Evolutionary conservation across 2,888 invertebrate species (phyloP), one percentile per base, ranked within the genome.

Genomic region (Apodemia duryi): DNA sequence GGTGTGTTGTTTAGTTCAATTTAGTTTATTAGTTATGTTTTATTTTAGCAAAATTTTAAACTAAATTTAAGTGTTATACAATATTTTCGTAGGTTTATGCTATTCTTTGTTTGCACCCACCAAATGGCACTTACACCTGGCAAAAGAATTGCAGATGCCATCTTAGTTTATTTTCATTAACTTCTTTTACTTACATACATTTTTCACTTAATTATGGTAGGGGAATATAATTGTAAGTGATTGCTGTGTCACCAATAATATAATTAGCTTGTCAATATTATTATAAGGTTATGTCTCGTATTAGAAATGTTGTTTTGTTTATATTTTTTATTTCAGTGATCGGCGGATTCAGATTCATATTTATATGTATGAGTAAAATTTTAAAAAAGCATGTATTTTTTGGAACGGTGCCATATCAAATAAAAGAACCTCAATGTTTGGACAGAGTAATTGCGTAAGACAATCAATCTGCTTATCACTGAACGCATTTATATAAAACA

Each of bases 11-110:
- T 91, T 91, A 91, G 91, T 91, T 91, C 88, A 91, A 91, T 91
- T 91, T 91, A 91, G 88, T 91, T 91, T 90, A 91, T 91, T 91
- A 91, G 89, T 91, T 91, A 89, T 87, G 91, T 91, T 91, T 91
- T 91, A 90, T 91, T 91, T 91, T 91, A 91, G 91, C 87, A 88
- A 91, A 91, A 91, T 90, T 91, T 91, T 90, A 83, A 90, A 87
- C 84, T 90, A 70, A 87, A 84, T 84, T 84, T 91, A 91, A 91
- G 91, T 91, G 91, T 91, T 91, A 88, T 86, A 86, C 85, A 85
- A 88, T 89, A 86, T 87, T 88, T 87, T 88, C 78, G 81, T 90
- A 88, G 86, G 81, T 88, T 88, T 88, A 86, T 84, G 82, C 80
- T 82, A 80, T 83, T 84, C 82, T 88, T 89, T 83, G 81, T 87